Base-by-base conservation (phyloP, 2,797 vertebrate genomes). In the Sylvia borin region DNA sequence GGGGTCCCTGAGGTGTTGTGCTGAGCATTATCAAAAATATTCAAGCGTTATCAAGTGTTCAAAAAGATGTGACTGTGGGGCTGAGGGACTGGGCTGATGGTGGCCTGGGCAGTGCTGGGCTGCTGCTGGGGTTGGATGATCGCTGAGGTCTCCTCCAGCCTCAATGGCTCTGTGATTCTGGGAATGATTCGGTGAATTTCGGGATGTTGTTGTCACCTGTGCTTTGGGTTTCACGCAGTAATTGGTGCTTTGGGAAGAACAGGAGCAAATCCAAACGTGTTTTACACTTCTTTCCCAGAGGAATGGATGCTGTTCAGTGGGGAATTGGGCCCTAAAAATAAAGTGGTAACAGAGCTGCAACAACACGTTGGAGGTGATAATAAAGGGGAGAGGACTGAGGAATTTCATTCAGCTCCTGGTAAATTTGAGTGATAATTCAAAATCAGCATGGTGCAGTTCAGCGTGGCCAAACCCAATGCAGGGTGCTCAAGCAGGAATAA, bases 361-460 rank as follows among this genome's bases (percentile, higher is more conserved):
- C 2, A 31, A 16, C 38, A 18, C 11, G 0, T 2, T 14, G 65
- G 24, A 16, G 34, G 53, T 12, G 42, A 62, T 5, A 2, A 5
- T 34, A 13, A 43, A 55, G 27, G 2, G 42, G 47, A 36, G 48
- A 48, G 54, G 34, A 24, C 27, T 55, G 75, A 48, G 66, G 64
- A 53, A 27, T 55, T 92, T 85, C 61, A 6, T n/a, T 26, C 57
- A 82, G 51, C 57, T 66, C 26, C 25, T 1, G 1, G 62, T 13
- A 58, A 60, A 53, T 60, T 16, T 7, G 42, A 64, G 53, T 8
- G 27, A 29, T 45, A 61, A 86, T 34, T 60, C 66, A 38, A 54
- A 83, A 50, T 25, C 42, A 92, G 71, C 16, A 3, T 3, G 64
- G 5, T 47, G 47, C 42, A 29, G 47, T 53, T 34, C 51, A 8